Evolutionary conservation across 35 echinoderm and acorn worm species (phyloP).

Genomic region (Heliocidaris erythrogramma): DNA sequence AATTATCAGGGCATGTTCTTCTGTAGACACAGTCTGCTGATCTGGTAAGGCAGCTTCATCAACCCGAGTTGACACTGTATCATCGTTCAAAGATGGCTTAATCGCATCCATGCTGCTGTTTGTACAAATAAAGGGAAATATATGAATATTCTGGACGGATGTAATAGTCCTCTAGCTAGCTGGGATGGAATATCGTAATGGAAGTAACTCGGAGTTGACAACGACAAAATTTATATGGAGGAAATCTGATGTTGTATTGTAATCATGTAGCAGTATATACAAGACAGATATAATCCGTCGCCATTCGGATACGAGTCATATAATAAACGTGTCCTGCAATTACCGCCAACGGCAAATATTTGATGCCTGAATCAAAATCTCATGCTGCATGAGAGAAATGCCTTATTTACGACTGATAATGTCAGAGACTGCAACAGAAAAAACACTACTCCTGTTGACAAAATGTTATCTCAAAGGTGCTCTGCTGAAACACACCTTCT

Average conservation of each 20-base stretch:
- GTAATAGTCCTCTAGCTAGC: background rate
- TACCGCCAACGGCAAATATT: too few relatives aligned
- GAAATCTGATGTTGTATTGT: background rate
- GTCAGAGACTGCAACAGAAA: background rate
- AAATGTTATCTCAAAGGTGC: background rate
- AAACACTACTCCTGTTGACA: background rate
- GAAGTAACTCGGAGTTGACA: background rate
- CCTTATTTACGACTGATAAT: background rate
- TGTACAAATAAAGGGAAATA: background rate
- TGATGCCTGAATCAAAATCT: background rate
- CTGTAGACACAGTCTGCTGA: background rate
- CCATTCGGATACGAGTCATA: background rate
- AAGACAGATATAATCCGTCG: background rate
- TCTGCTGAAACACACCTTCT: background rate
- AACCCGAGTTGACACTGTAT: background rate
- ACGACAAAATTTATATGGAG: background rate
- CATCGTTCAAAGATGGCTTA: background rate
- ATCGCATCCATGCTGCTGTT: background rate
- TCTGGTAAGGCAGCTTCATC: background rate
- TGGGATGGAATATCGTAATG: background rate
- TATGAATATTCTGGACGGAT: background rate
- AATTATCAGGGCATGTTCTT: background rate
- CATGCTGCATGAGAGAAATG: background rate
- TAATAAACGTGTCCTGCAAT: background rate
- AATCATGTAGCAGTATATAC: background rate